Evolutionary conservation across 2,797 vertebrate species (phyloP).

Genomic region (Galagoides demidoff): DNA sequence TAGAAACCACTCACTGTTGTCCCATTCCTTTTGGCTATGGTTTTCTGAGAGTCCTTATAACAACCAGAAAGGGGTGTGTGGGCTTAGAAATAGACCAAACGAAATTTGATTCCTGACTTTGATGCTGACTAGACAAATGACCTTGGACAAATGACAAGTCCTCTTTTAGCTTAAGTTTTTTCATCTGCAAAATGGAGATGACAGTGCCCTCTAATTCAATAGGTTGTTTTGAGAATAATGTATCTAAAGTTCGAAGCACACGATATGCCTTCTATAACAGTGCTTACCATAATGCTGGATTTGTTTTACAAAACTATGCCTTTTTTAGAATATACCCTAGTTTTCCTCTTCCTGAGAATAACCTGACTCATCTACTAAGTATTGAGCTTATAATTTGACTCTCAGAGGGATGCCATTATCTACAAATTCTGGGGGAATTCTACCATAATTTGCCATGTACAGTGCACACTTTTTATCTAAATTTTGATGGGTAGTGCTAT

Average conservation of each 20-base stretch:
- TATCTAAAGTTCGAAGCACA: conserved; percentile 17
- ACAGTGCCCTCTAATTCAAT: neutral
- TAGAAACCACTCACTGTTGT: neutral
- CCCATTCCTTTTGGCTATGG: neutral
- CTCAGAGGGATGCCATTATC: neutral
- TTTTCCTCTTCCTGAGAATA: conserved; percentile 34
- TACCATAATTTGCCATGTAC: neutral
- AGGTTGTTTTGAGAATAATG: neutral
- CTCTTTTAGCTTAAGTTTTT: neutral
- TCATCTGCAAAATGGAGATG: conserved; percentile 1
- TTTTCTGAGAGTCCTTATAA: neutral
- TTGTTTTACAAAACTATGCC: conserved; percentile 38
- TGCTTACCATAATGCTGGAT: neutral
- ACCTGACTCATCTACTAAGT: neutral
- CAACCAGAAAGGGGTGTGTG: neutral
- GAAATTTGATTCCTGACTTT: neutral
- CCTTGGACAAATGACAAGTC: neutral
- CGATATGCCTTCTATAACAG: neutral
- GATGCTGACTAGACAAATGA: neutral
- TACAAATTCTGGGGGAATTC: neutral
- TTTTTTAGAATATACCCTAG: neutral
- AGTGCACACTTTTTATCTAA: no score
- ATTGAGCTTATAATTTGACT: conserved; percentile 18
- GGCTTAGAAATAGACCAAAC: neutral
- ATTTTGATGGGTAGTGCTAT: no score